Percentiles rank a stretch among this genome's conserved stretches.
Conservation (phyloP, 2,113 vertebrate species). For the Narcine bancroftii region DNA sequence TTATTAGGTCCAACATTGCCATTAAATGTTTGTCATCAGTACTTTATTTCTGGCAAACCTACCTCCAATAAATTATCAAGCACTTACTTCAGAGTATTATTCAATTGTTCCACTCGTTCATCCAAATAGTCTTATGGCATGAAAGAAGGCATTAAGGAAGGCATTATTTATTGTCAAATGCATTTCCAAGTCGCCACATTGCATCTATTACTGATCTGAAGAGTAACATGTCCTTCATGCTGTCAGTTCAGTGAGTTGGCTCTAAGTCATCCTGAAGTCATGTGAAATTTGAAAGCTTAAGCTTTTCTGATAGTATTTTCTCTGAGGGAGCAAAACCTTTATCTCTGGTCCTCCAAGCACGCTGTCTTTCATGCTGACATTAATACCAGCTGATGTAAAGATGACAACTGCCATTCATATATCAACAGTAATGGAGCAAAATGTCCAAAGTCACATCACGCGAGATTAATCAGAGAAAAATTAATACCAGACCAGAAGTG, state of each 20-base stretch:
- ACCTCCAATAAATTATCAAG: constrained; percentile 24
- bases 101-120: constrained; percentile 26
- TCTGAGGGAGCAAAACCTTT: constrained; percentile 14
- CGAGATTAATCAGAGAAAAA: not conserved
- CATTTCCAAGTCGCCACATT: constrained; percentile 15
- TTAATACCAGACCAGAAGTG: not conserved
- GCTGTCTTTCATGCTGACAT: not conserved
- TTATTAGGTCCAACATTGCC: constrained; percentile 3
- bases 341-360: not conserved
- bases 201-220: constrained; percentile 31
- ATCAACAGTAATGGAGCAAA: not conserved
- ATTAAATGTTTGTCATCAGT: constrained; percentile 17
- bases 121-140: constrained; percentile 22
- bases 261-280: constrained; percentile 24
- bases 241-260: constrained; percentile 16
- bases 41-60: constrained; percentile 21
- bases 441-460: not conserved
- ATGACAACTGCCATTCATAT: constrained; percentile 1
- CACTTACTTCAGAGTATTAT: constrained; percentile 15
- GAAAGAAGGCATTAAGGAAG: constrained; percentile 25
- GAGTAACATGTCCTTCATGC: constrained; percentile 32
- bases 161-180: constrained; percentile 32
- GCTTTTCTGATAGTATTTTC: not conserved
- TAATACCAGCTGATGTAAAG: not conserved
- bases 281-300: not conserved